Conservation (phyloP, 2,888 invertebrate species). For the Eilema caniola region DNA sequence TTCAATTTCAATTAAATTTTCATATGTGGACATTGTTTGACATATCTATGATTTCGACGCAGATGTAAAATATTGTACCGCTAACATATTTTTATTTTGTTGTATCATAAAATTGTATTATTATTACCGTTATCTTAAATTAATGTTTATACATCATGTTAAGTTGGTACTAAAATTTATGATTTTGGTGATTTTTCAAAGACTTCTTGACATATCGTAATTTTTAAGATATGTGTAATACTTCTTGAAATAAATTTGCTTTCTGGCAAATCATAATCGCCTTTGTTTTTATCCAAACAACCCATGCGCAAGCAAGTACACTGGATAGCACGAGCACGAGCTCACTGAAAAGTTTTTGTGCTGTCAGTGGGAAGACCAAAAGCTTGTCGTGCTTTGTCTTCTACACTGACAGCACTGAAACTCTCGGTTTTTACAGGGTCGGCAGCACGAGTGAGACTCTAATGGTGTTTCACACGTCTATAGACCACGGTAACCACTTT, state of each 20-base stretch:
- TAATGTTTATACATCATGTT: slow-evolving; percentile 12
- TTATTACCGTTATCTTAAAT: neutral
- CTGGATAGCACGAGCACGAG: no score
- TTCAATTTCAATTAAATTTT: neutral
- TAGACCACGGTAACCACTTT: no score
- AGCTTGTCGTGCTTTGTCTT: no score
- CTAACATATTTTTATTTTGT: neutral
- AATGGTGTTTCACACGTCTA: no score
- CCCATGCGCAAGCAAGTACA: no score
- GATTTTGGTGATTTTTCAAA: slow-evolving; percentile 76
- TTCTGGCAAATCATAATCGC: slow-evolving; percentile 67
- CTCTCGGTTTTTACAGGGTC: no score
- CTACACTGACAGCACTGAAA: no score
- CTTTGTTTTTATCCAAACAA: slow-evolving; percentile 25
- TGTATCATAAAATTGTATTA: neutral
- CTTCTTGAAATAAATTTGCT: slow-evolving; percentile 83
- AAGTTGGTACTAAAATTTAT: slow-evolving; percentile 30
- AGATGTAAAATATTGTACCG: neutral
- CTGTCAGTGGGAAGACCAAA: no score
- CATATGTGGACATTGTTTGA: no score
- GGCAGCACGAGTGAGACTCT: no score
- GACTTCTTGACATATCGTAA: slow-evolving; percentile 85
- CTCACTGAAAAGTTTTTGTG: no score
- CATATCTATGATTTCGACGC: neutral
- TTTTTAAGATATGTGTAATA: slow-evolving; percentile 78